A percentile compares a stretch with the other conserved stretches of the same genome.
These are phyloP conservation scores for Struthio camelus DNA, from an alignment of 2,113 vertebrate species.

Conservation along the genomic window DNA sequence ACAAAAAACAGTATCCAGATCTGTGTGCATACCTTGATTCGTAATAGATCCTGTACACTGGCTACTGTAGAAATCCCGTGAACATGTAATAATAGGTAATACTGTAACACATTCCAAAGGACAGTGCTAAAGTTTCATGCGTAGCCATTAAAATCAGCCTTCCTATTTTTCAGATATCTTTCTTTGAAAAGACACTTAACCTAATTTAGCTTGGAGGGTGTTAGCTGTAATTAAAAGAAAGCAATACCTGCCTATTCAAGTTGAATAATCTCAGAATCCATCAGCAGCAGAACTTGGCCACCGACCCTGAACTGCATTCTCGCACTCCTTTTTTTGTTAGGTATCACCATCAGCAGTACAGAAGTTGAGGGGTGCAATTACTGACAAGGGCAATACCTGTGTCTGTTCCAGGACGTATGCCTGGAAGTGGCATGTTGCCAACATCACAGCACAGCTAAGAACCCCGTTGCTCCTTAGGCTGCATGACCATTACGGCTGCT, in stretches of 20 bases:
- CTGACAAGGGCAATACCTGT: not conserved
- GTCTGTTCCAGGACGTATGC: not conserved
- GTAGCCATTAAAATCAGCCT: not conserved
- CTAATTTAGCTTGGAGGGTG: not conserved
- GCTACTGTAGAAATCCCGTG: not conserved
- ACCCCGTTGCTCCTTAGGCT: not conserved
- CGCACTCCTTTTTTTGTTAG: not conserved
- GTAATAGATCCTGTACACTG: not conserved
- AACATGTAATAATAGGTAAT: not conserved
- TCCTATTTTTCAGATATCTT: not conserved
- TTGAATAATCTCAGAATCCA: not conserved
- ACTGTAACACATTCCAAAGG: not conserved
- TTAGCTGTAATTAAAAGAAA: not conserved
- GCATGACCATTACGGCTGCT: not conserved
- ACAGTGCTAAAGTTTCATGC: not conserved
- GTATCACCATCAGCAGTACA: not conserved
- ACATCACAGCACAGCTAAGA: not conserved
- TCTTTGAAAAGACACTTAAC: not conserved
- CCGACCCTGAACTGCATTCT: not conserved
- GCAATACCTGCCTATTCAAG: not conserved
- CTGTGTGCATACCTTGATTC: no score
- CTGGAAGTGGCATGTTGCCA: not conserved
- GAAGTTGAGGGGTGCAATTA: not conserved
- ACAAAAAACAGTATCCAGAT: not conserved
- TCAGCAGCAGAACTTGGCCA: not conserved